Base-by-base conservation (phyloP, 2,888 invertebrate species). In the Notocelia uddmanniana region DNA sequence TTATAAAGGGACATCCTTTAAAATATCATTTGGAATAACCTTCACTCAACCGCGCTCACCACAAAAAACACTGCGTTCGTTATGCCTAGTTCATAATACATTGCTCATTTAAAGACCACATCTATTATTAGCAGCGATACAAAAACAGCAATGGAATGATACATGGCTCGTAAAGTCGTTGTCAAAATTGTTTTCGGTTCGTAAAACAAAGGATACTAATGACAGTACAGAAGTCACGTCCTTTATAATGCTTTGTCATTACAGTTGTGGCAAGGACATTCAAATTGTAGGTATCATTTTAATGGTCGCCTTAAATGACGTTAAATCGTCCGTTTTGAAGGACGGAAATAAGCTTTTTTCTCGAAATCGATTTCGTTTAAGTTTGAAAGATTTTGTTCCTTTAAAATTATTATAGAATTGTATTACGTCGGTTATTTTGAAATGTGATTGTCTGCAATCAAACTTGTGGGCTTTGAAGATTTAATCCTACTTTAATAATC, bases 221-320 rank as follows among this genome's bases (percentile, higher is more conserved):
- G 84, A 88, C 78, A 81, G 84, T 76, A 87, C 91, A 84, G 90
- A 79, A 91, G 92, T 92, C 93, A 93, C 92, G 92, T 92, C 80
- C 78, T 73, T 76, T 78, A 81, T 88, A 87, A 88, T 87, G 78
- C 78, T 81, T 84, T 78, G 85, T 85, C 83, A 89, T 90, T 88
- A 89, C 82, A 81, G 77, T 75, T 78, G 77, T 77, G 78, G 76
- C 75, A 77, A 82, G 82, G 84, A 85, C 85, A 90, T 91, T 90
- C 89, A 90, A 89, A 86, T 86, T 83, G 85, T 89, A 90, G 91
- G 89, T 91, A 83, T 83, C 72, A 77, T 70, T 78, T 81, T 86
- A 88, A 89, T 87, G 82, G 83, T 76, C 81, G 82, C 80, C 74
- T 81, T 83, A 88, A 89, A 91, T 85, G 87, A 87, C 86, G 85